Evolutionary conservation across 2,797 vertebrate species (phyloP), one percentile per base, ranked within the genome.

Genomic region (Gallinago solitaria): DNA sequence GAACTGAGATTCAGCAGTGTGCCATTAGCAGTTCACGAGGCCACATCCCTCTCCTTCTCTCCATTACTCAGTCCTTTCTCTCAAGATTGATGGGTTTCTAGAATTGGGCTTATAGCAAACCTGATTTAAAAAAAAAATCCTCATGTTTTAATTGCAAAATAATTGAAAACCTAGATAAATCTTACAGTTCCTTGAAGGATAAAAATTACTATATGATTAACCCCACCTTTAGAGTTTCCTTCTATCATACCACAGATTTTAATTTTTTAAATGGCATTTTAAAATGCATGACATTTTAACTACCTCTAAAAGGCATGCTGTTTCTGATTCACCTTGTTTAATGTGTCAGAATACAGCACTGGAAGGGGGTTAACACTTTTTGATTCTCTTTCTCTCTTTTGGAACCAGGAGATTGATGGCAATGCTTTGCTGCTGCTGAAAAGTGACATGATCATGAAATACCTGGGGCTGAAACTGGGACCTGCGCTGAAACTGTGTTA

Each of bases 371-470:
- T 83, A 75, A 51, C 39, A 35, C 27, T 47, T 89, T 67, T 53
- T 90, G 27, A 71, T 93, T 68, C 87, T 91, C 81, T 82, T 61
- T 93, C 68, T 93, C 23, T 89, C 76, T 95, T 83, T 91, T 88
- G 50, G 89, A 95, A 92, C 68, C 96, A 99, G 99, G 99, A 99
- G 97, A 99, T 99, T 83, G 99, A 99, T 16, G 99, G 99, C 83
- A 98, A 99, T 43, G 99, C 99, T 78, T 97, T 99, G 88, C 91
- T 99, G 75, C 95, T 99, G 97, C 98, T 99, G 97, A 99, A 98
- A 97, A 99, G 99, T 16, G 99, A 99, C 96, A 99, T 99, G 99
- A 98, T 99, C 97, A 99, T 99, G 99, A 99, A 99, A 97, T 99
- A 99, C 94, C 97, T 99, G 97, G 99, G 99, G 95, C 98, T 99